phyloP scores from a whole-genome alignment of 1,140 invertebrate genomes.

The Polypedilum vanderplanki region DNA sequence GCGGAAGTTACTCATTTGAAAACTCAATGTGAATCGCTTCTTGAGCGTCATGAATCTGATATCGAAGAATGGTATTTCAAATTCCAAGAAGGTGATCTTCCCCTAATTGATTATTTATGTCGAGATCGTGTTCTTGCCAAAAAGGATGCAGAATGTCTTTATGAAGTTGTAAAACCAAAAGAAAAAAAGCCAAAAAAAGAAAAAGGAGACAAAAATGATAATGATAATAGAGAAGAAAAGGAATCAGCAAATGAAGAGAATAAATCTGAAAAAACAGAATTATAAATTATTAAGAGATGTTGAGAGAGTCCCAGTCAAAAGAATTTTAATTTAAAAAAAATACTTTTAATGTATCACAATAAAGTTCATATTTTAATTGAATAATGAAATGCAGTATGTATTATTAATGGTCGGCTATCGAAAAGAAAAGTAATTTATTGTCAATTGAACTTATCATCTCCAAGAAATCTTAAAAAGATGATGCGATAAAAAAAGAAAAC shows the following conservation, averaged over 20 bases:
- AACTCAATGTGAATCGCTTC: slow-evolving; percentile 70
- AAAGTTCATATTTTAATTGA: no score
- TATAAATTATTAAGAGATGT: no score
- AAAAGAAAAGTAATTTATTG: neutral
- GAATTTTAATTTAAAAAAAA: no score
- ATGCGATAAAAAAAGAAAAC: neutral
- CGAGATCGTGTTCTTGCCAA: slow-evolving; percentile 56
- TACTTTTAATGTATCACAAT: no score
- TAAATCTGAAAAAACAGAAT: no score
- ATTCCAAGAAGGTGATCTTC: slow-evolving; percentile 53
- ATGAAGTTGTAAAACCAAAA: slow-evolving; percentile 49
- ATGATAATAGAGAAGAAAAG: neutral
- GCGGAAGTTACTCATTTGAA: slow-evolving; percentile 95
- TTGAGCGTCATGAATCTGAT: slow-evolving; percentile 66
- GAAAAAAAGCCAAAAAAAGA: slow-evolving; percentile 34
- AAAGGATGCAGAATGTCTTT: slow-evolving; percentile 60
- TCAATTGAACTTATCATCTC: neutral
- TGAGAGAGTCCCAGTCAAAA: no score
- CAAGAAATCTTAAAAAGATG: neutral
- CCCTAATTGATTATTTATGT: slow-evolving; percentile 62
- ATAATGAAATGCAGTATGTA: no score
- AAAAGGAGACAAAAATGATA: slow-evolving; percentile 33
- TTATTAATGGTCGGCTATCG: neutral
- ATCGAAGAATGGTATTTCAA: slow-evolving; percentile 77
- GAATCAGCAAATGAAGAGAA: neutral